These are phyloP conservation scores for Therioaphis trifolii DNA, from an alignment of 2,888 invertebrate species.

Conservation along the genomic window DNA sequence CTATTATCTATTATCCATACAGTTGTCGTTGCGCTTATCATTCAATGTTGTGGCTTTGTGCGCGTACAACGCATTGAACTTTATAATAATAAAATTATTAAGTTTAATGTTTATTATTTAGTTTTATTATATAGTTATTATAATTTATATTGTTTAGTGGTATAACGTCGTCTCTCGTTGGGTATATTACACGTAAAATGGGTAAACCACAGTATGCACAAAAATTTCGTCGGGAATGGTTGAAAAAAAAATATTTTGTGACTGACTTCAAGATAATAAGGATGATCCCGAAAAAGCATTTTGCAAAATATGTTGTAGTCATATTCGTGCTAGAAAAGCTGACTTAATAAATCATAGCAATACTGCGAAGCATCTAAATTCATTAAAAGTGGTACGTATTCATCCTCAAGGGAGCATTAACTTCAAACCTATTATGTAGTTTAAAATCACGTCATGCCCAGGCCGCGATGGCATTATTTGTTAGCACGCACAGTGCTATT, in stretches of 20 bases:
- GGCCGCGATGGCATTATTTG: conserved; percentile 2
- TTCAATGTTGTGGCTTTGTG: too few species aligned
- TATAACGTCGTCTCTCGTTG: too few species aligned
- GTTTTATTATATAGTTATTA: too few species aligned
- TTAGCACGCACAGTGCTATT: conserved; percentile 17
- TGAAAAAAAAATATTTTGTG: conserved; percentile 6
- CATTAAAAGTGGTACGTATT: neutral
- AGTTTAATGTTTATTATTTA: too few species aligned
- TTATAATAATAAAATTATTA: too few species aligned
- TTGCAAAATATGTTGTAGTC: conserved; percentile 6
- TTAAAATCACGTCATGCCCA: neutral
- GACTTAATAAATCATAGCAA: conserved; percentile 13
- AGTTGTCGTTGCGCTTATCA: too few species aligned
- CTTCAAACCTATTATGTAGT: neutral
- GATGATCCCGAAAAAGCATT: conserved; percentile 14
- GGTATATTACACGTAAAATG: neutral
- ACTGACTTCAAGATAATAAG: neutral
- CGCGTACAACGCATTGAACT: too few species aligned
- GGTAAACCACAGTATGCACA: neutral
- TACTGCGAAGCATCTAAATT: neutral
- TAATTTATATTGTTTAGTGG: too few species aligned
- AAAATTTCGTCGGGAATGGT: conserved; percentile 7
- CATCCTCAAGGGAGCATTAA: neutral
- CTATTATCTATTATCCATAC: too few species aligned
- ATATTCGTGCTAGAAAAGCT: conserved; percentile 16